These are phyloP conservation scores for Drosophila kurseongensis DNA, from an alignment of 1,140 invertebrate species.

Conservation along the genomic window DNA sequence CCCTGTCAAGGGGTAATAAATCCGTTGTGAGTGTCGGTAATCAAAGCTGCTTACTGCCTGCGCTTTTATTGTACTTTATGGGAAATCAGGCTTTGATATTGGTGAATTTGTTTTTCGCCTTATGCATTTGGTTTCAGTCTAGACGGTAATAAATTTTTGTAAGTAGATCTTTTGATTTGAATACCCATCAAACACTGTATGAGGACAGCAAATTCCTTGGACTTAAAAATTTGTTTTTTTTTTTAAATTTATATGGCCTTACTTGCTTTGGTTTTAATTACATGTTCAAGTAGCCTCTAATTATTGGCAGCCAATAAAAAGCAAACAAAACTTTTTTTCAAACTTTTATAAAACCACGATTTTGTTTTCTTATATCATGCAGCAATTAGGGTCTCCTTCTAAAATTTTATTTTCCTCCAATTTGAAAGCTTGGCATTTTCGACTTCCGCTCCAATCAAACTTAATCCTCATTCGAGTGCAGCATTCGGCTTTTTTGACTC, in stretches of 20 bases:
- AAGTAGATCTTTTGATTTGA: slow-evolving; percentile 13
- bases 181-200: not conserved
- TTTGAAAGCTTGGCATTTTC: not conserved
- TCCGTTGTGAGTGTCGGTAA: slow-evolving; percentile 56
- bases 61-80: slow-evolving; percentile 61
- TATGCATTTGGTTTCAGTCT: slow-evolving; percentile 60
- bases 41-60: slow-evolving; percentile 66
- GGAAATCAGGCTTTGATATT: slow-evolving; percentile 21
- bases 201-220: not conserved
- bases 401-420: not conserved
- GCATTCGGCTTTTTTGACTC: not conserved
- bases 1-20: slow-evolving; percentile 9
- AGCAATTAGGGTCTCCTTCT: not conserved
- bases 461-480: slow-evolving; percentile 12
- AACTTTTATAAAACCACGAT: not conserved
- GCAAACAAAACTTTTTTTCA: slow-evolving; percentile 1
- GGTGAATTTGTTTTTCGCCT: slow-evolving; percentile 14
- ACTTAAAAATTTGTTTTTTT: slow-evolving; percentile 6
- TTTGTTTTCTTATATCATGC: not conserved
- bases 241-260: not conserved
- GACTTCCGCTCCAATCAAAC: slow-evolving; percentile 3
- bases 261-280: slow-evolving; percentile 6
- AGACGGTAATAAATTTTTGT: slow-evolving; percentile 32
- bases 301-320: slow-evolving; percentile 7
- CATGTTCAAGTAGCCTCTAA: not conserved